Evolutionary conservation across 2,797 vertebrate genomes (phyloP).

Genomic region (Tragopan temminckii): DNA sequence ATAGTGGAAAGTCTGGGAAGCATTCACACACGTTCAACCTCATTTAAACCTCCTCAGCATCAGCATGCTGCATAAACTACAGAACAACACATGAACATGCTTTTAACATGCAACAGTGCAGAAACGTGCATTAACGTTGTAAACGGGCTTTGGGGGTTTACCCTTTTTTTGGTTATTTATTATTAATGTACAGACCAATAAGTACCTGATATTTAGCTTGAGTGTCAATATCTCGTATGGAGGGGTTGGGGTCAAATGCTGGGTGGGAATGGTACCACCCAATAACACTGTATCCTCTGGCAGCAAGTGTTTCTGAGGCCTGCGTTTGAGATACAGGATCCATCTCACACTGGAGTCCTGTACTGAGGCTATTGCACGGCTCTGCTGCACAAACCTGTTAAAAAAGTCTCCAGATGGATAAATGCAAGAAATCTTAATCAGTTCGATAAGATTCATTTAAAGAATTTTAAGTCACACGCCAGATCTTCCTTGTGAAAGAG

Average conservation of each 20-base stretch:
- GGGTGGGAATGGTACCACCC: slow-evolving; percentile 99
- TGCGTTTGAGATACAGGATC: slow-evolving; percentile 96
- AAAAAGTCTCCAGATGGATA: not conserved
- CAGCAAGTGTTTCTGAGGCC: slow-evolving; percentile 90
- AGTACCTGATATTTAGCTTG: slow-evolving; percentile 97
- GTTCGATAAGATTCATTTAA: not conserved
- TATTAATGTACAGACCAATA: accelerated
- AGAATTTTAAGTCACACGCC: not conserved
- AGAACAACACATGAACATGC: not conserved
- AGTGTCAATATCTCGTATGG: slow-evolving; percentile 94
- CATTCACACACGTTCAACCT: not conserved
- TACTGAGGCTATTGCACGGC: slow-evolving; percentile 96
- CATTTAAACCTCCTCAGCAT: not conserved
- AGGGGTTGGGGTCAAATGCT: slow-evolving; percentile 96
- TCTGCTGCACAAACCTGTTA: slow-evolving; percentile 91
- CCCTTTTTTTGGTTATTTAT: not conserved
- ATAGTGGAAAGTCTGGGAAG: not conserved
- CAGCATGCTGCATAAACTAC: not conserved
- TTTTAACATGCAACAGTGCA: not conserved
- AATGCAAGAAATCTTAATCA: not conserved
- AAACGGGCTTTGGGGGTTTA: not conserved
- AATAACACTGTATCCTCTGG: slow-evolving; percentile 89
- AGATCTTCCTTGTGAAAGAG: not conserved
- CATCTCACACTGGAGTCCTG: slow-evolving; percentile 98
- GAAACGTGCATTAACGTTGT: accelerated